A percentile compares a stretch with the other conserved stretches of the same genome.
Conservation (phyloP, 2,888 invertebrate genomes). For the Amblyjoppa fuscipennis region DNA sequence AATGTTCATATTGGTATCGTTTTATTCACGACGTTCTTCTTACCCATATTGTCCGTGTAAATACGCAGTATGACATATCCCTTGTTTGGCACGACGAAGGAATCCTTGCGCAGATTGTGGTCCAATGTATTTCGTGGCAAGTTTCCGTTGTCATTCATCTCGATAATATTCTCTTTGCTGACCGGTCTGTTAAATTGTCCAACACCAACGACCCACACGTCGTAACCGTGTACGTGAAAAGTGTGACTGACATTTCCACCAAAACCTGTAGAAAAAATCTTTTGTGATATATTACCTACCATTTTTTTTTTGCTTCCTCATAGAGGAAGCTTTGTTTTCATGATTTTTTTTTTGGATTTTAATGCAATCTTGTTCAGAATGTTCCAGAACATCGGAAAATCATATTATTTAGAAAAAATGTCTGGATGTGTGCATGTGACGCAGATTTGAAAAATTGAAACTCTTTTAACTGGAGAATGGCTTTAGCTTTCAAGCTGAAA, state of each 20-base stretch:
- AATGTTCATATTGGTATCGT: background rate
- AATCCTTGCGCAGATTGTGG: constrained; percentile 86
- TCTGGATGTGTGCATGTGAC: too few relatives aligned
- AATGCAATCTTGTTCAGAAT: too few relatives aligned
- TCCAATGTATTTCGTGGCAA: constrained; percentile 84
- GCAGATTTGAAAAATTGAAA: too few relatives aligned
- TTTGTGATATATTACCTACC: too few relatives aligned
- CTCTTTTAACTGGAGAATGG: too few relatives aligned
- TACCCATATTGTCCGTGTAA: constrained; percentile 77
- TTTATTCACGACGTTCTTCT: background rate
- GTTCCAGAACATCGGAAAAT: too few relatives aligned
- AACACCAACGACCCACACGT: constrained; percentile 72
- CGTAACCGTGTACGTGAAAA: constrained; percentile 88
- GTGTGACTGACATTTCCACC: constrained; percentile 87
- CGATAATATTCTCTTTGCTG: constrained; percentile 83
- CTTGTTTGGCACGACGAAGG: constrained; percentile 88
- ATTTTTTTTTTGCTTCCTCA: too few relatives aligned
- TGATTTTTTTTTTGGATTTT: too few relatives aligned
- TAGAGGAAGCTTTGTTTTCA: too few relatives aligned
- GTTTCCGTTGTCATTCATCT: constrained; percentile 82
- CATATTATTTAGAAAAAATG: too few relatives aligned
- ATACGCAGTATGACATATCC: constrained; percentile 83
- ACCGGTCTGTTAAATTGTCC: constrained; percentile 82
- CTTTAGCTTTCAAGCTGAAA: too few relatives aligned
- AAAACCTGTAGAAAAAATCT: constrained; percentile 83